Percentiles rank a stretch among this genome's conserved stretches.
Conservation (phyloP, 2,113 vertebrate species). For the Zeus faber region DNA sequence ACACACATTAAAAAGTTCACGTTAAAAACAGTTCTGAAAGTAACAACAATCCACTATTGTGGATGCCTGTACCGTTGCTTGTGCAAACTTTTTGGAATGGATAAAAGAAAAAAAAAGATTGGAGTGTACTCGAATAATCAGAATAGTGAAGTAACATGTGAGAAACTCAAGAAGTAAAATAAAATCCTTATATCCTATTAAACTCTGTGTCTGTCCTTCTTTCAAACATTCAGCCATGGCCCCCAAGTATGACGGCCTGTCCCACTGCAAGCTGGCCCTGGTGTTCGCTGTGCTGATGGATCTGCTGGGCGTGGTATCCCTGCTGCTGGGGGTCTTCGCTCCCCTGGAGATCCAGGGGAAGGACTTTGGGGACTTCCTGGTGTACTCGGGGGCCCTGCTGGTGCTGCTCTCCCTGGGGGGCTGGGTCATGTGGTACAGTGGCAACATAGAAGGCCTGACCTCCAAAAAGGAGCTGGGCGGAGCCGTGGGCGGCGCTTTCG, state of each 20-base stretch:
- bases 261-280: slow-evolving; percentile 82
- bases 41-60: no score
- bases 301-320: slow-evolving; percentile 71
- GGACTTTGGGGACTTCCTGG: slow-evolving; percentile 86
- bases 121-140: no score
- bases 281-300: slow-evolving; percentile 83
- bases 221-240: slow-evolving; percentile 64
- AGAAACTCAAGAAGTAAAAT: no score
- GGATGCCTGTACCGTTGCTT: no score
- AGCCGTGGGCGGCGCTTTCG: slow-evolving; percentile 55
- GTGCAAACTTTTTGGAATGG: no score
- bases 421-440: slow-evolving; percentile 93
- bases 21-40: no score
- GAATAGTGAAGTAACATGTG: no score
- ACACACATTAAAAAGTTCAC: no score
- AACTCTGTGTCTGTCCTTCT: background rate
- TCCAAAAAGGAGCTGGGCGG: slow-evolving; percentile 51
- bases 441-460: slow-evolving; percentile 82
- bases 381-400: slow-evolving; percentile 83
- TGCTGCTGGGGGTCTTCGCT: slow-evolving; percentile 84
- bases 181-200: no score
- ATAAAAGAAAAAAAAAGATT: no score
- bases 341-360: slow-evolving; percentile 76
- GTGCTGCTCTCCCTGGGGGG: slow-evolving; percentile 82
- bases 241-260: slow-evolving; percentile 67